Evolutionary conservation across 1,140 invertebrate species (phyloP).

Genomic region (Heliconius eleuchia): DNA sequence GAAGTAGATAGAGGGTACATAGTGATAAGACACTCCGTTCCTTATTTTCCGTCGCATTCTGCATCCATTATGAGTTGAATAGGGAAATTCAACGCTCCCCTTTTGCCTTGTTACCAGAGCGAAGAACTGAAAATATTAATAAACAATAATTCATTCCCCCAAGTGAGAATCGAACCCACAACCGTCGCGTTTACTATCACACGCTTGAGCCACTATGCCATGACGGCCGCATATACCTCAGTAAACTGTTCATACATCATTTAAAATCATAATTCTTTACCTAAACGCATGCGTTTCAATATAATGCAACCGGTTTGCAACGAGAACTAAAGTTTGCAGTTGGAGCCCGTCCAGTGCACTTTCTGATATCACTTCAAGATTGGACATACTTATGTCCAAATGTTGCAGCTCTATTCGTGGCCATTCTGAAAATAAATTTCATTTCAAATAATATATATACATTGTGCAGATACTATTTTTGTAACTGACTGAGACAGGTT

Average conservation of each 20-base stretch:
- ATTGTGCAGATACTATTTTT: constrained; percentile 26
- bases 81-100: no score
- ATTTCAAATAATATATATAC: constrained; percentile 20
- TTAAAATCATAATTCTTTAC: constrained; percentile 41
- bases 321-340: constrained; percentile 73
- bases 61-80: no score
- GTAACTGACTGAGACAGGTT: constrained; percentile 19
- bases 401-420: constrained; percentile 73
- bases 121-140: no score
- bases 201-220: no score
- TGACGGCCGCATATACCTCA: background rate
- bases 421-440: constrained; percentile 70
- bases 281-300: constrained; percentile 72
- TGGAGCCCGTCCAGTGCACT: constrained; percentile 72
- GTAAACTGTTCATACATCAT: no score
- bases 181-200: no score
- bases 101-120: no score
- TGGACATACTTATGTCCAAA: constrained; percentile 76
- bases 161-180: no score
- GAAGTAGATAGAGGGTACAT: no score
- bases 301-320: constrained; percentile 72
- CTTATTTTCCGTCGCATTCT: no score
- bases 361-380: constrained; percentile 70
- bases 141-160: no score
- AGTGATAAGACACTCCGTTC: no score